These are phyloP conservation scores for Artemia sinica DNA, from an alignment of 2,888 invertebrate species.

Conservation along the genomic window DNA sequence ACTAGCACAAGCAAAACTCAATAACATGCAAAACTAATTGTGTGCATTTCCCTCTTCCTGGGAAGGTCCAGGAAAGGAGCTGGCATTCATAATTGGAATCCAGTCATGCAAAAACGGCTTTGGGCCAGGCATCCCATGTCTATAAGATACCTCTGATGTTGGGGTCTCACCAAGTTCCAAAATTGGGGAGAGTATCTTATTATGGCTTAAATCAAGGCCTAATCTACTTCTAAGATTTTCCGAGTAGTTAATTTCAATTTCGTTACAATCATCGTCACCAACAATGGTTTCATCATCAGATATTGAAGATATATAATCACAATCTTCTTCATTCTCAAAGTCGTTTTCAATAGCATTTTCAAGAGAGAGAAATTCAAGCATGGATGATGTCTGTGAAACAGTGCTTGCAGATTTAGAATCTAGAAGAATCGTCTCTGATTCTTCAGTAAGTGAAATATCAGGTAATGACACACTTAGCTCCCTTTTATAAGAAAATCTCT, in stretches of 20 bases:
- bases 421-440: not conserved
- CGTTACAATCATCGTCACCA: not conserved
- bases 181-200: slow-evolving; percentile 35
- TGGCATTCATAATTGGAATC: not conserved
- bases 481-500: not conserved
- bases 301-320: not conserved
- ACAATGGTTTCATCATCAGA: slow-evolving; percentile 14
- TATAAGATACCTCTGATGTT: slow-evolving; percentile 18
- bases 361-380: slow-evolving; percentile 11
- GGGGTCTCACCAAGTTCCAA: slow-evolving; percentile 41
- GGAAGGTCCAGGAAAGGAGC: slow-evolving; percentile 5
- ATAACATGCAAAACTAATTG: not conserved
- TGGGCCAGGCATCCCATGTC: slow-evolving; percentile 1
- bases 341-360: slow-evolving; percentile 5
- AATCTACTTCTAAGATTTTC: slow-evolving; percentile 1
- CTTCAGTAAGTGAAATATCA: not conserved
- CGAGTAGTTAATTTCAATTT: not conserved
- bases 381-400: slow-evolving; percentile 5
- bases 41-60: too few species aligned
- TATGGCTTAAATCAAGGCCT: not conserved
- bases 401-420: slow-evolving; percentile 4
- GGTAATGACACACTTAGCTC: slow-evolving; percentile 17
- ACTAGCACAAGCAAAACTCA: not conserved
- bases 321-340: not conserved
- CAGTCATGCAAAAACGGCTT: not conserved